Base-by-base conservation (phyloP, 2,113 vertebrate species). In the Oncorhynchus masou region DNA sequence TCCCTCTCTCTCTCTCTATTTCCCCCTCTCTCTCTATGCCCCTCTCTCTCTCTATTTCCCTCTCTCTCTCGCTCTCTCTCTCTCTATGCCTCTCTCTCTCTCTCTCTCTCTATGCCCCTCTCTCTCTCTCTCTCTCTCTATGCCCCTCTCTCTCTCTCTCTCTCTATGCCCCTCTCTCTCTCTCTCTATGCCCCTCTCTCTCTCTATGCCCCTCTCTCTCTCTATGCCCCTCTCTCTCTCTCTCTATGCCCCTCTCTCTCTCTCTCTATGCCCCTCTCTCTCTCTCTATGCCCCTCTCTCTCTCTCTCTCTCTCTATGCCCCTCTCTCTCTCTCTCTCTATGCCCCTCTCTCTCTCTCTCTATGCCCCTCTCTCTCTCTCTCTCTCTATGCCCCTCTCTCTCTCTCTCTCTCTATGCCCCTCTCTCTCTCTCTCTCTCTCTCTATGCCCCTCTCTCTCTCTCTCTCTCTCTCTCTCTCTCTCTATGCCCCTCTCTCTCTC, bases 401-500 rank as follows among this genome's bases (percentile, higher is more conserved):
- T n/a, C 29, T 67, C 11, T 34, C 29, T 4, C 31, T 5, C 5
- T 4, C 29, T 13, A 7, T 60, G 25, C n/a, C 31, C 39, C 65
- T 39, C 16, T 16, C 39, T 9, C 39, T 39, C 65, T 39, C 39
- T 39, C 39, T 39, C 34, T 13, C 31, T 34, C 34, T 9, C 92
- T 5, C 3, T 1, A 1, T 5, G 0, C 4, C 0, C 25, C 25
- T 2, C 25, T 25, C 25, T 25, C 25, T 25, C 25, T 25, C n/a
- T n/a, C n/a, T 6, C 29, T 4, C 31, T 31, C 31, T 4, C 7
- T 11, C 65, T 39, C 16, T 16, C 34, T 9, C 34, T 9, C 34
- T 39, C 25, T 1, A 25, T 25, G 25, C 25, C 25, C 2, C n/a
- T n/a, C n/a, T n/a, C n/a, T n/a, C n/a, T n/a, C 34, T 39, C 92